Base-by-base conservation (phyloP, 2,113 vertebrate species). In the Gorsachius goisagi region DNA sequence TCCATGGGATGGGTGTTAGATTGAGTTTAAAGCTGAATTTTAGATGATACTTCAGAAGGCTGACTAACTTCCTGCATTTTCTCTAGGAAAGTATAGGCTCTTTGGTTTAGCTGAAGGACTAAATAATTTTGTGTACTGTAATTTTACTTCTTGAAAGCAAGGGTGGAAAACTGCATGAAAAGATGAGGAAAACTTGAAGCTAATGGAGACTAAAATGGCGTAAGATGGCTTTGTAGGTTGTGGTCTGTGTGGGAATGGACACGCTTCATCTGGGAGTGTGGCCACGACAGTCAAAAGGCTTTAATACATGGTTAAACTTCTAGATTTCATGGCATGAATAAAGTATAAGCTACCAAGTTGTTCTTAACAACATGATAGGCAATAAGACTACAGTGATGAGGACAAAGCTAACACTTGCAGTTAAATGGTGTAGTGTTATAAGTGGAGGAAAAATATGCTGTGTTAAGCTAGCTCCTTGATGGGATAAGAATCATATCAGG, bases 211-310 rank as follows among this genome's bases (percentile, higher is more conserved):
- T 44, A 26, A 45, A 75, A 22, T 33, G 41, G 11, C 0, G 0
- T 44, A 24, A 64, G 15, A 18, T 55, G 7, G 22, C 56, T 85
- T 80, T 86, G n/a, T 12, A 12, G 17, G 32, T n/a, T 52, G 26
- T 49, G 33, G 5, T 59, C 30, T 58, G 33, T 0, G 5, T 45
- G 37, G 23, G 50, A 15, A 15, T 30, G 30, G 19, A 27, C 22
- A 5, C 0, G 0, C 16, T 55, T 35, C 6, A 2, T 81, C 50
- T 33, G 24, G 22, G 55, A 45, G 23, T 33, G 12, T 35, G 26
- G 21, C 32, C 68, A 30, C 11, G 75, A 11, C 24, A 35, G 14
- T 14, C 12, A 21, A 24, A 50, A 73, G 33, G 13, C 15, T 41
- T 88, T 52, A 39, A 8, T 35, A 49, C 1, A 3, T 21, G 28